phyloP scores from a whole-genome alignment of 2,888 invertebrate species.

The Eupithecia tripunctaria region DNA sequence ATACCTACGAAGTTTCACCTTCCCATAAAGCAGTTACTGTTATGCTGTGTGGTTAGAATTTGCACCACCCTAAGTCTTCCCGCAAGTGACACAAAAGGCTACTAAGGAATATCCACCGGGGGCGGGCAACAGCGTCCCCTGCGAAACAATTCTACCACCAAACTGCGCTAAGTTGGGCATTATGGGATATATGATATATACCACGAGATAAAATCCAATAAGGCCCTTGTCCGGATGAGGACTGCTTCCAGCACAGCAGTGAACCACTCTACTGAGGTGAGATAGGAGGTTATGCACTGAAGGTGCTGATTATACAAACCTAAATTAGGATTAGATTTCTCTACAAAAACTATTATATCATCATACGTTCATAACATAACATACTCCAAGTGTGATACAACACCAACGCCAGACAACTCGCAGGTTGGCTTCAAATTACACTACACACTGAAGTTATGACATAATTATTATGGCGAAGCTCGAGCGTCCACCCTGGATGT shows the following conservation, averaged over 20 bases:
- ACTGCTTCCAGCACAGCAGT: no score
- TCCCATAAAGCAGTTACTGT: not conserved
- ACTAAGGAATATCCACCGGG: no score
- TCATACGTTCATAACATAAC: not conserved
- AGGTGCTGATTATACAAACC: not conserved
- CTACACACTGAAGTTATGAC: constrained; percentile 2
- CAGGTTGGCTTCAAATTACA: not conserved
- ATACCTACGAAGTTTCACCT: not conserved
- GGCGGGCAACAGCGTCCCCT: no score
- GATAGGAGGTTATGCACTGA: not conserved
- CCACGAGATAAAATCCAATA: no score
- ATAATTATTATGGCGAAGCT: constrained; percentile 20
- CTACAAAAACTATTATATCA: not conserved
- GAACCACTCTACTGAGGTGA: no score
- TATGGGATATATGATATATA: no score
- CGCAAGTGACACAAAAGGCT: no score
- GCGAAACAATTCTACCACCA: no score
- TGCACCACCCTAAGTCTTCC: no score
- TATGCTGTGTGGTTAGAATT: no score
- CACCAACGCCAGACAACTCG: not conserved
- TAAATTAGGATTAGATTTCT: not conserved
- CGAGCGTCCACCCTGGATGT: constrained; percentile 12
- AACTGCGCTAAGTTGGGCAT: no score
- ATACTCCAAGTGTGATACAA: not conserved
- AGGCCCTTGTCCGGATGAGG: no score